Percentiles rank a stretch among this genome's conserved stretches.
These are phyloP conservation scores for Agelastica alni DNA, from an alignment of 2,888 invertebrate genomes.

Conservation along the genomic window DNA sequence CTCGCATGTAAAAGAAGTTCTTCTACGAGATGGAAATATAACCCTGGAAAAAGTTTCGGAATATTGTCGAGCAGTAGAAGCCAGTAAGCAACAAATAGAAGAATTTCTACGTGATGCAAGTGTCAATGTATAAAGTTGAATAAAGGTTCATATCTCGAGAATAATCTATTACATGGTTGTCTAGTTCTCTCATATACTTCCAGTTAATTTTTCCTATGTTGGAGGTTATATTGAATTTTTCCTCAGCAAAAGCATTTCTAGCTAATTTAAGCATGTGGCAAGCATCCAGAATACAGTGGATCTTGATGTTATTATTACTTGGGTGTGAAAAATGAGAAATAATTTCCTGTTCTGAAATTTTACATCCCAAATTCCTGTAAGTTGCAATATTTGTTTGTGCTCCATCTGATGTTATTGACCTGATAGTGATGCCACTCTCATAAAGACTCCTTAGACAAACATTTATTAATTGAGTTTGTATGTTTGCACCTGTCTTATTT, in stretches of 20 bases:
- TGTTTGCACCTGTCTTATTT: slow-evolving; percentile 29
- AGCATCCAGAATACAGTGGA: slow-evolving; percentile 30
- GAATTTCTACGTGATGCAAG: no score
- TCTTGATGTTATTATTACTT: slow-evolving; percentile 4
- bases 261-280: slow-evolving; percentile 34
- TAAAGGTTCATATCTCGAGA: no score
- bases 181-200: slow-evolving; percentile 26
- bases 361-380: slow-evolving; percentile 26
- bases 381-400: slow-evolving; percentile 29
- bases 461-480: slow-evolving; percentile 29
- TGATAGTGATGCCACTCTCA: slow-evolving; percentile 31
- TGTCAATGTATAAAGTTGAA: no score
- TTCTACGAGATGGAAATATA: no score
- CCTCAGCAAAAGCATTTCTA: slow-evolving; percentile 32
- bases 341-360: slow-evolving; percentile 15
- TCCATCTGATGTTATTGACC: slow-evolving; percentile 36
- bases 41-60: no score
- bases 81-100: no score
- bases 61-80: no score
- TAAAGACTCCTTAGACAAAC: slow-evolving; percentile 24
- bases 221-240: slow-evolving; percentile 24
- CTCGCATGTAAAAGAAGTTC: no score
- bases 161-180: no score
- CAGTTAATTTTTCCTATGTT: slow-evolving; percentile 22
- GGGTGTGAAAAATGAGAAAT: slow-evolving; percentile 29